Percentiles rank a stretch among this genome's conserved stretches.
Evolutionary conservation across 2,113 vertebrate genomes (phyloP).

Genomic region (Sinocyclocheilus grahami): DNA sequence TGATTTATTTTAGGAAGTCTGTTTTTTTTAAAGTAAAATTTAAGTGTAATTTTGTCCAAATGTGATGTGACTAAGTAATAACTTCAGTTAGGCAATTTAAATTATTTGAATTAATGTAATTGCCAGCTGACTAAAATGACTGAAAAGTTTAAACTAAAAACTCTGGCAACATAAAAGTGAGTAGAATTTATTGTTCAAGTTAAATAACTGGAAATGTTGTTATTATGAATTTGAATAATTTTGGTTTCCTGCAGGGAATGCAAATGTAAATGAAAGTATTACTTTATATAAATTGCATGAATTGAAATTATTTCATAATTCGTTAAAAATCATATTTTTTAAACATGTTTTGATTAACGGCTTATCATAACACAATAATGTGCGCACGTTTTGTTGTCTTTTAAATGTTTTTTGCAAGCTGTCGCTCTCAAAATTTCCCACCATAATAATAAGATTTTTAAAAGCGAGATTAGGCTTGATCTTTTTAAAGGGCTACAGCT

Average conservation of each 20-base stretch:
- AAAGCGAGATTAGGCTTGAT: conserved; percentile 19
- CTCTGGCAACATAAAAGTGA: neutral
- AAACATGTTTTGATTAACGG: neutral
- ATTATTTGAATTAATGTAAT: neutral
- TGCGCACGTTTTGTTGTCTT: no score
- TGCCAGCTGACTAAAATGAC: neutral
- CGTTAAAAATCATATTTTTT: neutral
- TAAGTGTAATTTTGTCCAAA: neutral
- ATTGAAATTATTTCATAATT: neutral
- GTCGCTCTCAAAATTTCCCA: conserved; percentile 5
- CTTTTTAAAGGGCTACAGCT: conserved; percentile 46
- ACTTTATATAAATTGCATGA: neutral
- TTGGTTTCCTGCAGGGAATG: neutral
- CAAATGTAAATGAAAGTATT: neutral
- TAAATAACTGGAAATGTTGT: neutral
- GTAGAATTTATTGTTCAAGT: neutral
- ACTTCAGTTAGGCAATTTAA: neutral
- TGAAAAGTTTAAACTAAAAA: neutral
- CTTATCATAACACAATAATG: neutral
- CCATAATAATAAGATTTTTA: conserved; percentile 14
- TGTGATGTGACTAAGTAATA: neutral
- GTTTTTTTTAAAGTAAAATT: neutral
- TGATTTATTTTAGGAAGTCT: neutral
- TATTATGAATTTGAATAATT: neutral
- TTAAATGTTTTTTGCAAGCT: neutral